Conservation (phyloP, 1,140 invertebrate genomes). For the Drosophila murphyi region DNA sequence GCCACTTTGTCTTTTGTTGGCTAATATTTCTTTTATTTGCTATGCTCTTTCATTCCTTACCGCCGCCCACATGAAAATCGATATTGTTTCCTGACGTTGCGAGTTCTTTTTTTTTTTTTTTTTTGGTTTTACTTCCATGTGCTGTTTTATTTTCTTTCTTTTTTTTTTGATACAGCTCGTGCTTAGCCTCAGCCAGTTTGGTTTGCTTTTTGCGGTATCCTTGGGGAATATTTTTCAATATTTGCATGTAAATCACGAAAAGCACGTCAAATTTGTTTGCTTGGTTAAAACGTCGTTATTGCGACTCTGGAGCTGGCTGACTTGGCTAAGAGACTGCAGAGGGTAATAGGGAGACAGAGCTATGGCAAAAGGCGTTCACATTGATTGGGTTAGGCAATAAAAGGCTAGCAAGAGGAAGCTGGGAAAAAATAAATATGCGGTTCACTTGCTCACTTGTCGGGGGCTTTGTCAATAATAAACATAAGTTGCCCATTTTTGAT, state of each 20-base stretch:
- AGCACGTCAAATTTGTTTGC: conserved; percentile 84
- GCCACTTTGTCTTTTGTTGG: conserved; percentile 79
- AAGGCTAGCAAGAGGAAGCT: conserved; percentile 34
- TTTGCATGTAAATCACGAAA: conserved; percentile 84
- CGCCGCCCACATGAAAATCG: conserved; percentile 70
- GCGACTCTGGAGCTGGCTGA: conserved; percentile 52
- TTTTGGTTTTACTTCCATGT: conserved; percentile 3
- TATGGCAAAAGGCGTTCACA: conserved; percentile 63
- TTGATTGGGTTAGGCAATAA: conserved; percentile 82
- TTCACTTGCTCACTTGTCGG: conserved; percentile 45
- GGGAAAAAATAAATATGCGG: conserved; percentile 11
- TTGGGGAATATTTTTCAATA: conserved; percentile 84
- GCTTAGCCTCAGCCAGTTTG: conserved; percentile 55
- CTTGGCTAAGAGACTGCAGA: background rate
- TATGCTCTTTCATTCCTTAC: conserved; percentile 50
- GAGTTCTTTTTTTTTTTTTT: conserved; percentile 50
- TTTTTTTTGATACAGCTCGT: conserved; percentile 41
- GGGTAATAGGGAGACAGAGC: conserved; percentile 1
- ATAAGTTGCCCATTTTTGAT: conserved; percentile 75
- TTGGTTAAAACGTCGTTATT: conserved; percentile 82
- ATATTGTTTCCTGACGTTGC: conserved; percentile 69
- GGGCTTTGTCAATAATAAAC: conserved; percentile 77
- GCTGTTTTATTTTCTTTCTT: conserved; percentile 15
- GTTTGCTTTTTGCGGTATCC: conserved; percentile 78
- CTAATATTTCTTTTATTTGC: conserved; percentile 81